These are phyloP conservation scores for Metaphire vulgaris DNA, from an alignment of 1,140 invertebrate species.

Conservation along the genomic window DNA sequence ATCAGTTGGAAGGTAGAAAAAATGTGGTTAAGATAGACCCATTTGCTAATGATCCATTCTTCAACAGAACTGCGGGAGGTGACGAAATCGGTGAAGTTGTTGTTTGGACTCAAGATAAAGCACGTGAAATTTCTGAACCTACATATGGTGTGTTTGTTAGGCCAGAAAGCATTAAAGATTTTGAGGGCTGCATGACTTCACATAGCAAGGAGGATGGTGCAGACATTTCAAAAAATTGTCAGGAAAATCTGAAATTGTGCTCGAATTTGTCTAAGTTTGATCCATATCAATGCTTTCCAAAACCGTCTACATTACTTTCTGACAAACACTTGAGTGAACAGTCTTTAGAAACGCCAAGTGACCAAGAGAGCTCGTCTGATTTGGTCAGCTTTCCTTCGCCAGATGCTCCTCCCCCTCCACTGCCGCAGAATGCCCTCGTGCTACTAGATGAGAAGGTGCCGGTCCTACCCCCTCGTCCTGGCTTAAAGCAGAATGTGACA, in stretches of 20 bases:
- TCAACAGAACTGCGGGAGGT: neutral
- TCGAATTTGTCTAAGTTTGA: too few relatives aligned
- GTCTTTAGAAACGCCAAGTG: neutral
- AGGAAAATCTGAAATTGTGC: too few relatives aligned
- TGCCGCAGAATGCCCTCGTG: neutral
- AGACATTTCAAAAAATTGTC: too few relatives aligned
- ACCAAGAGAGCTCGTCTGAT: neutral
- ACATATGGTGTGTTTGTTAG: too few relatives aligned
- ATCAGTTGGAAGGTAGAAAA: neutral
- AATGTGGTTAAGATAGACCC: neutral
- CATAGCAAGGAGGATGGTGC: too few relatives aligned
- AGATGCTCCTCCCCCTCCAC: neutral
- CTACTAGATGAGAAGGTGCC: neutral
- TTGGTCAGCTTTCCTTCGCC: neutral
- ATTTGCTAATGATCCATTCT: neutral
- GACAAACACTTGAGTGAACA: too few relatives aligned
- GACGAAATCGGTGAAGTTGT: neutral
- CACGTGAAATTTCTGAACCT: too few relatives aligned
- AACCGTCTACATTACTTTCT: too few relatives aligned
- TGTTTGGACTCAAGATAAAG: neutral
- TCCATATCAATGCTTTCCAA: too few relatives aligned
- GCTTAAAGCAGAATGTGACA: too few relatives aligned
- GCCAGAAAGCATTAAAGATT: too few relatives aligned
- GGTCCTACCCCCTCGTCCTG: neutral
- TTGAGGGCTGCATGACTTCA: too few relatives aligned